Evolutionary conservation across 1,140 invertebrate genomes (phyloP).

Genomic region (Zaprionus lachaisei): DNA sequence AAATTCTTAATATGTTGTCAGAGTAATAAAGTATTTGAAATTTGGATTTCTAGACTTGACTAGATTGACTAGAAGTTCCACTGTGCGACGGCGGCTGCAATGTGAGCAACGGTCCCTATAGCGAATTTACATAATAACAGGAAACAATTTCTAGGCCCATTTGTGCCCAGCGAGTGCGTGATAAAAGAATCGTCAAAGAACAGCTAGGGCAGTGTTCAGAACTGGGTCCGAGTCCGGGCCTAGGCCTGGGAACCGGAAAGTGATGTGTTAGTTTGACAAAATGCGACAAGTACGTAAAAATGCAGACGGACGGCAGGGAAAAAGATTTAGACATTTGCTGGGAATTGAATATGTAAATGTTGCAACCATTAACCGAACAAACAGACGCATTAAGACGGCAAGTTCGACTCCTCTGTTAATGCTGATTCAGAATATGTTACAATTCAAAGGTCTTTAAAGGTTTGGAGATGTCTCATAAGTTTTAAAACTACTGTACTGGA

Average conservation of each 20-base stretch:
- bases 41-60: too few relatives aligned
- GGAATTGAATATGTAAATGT: not conserved
- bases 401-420: too few relatives aligned
- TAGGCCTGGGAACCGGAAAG: conserved; percentile 54
- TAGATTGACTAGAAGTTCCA: not conserved
- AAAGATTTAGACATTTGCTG: not conserved
- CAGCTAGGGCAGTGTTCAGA: not conserved
- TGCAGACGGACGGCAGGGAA: not conserved
- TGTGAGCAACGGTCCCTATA: conserved; percentile 2
- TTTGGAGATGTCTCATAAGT: too few relatives aligned
- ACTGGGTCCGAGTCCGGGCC: not conserved
- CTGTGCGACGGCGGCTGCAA: conserved; percentile 9
- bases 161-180: conserved; percentile 60
- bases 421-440: too few relatives aligned
- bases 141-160: conserved; percentile 69
- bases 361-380: not conserved
- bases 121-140: conserved; percentile 76
- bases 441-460: too few relatives aligned
- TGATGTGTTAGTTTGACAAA: conserved; percentile 76
- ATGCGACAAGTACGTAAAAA: conserved; percentile 50
- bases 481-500: too few relatives aligned
- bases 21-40: too few relatives aligned
- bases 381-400: too few relatives aligned
- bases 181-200: conserved; percentile 18
- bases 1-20: too few relatives aligned